Evolutionary conservation across 2,113 vertebrate species (phyloP), one percentile per base, ranked within the genome.

Genomic region (Semnornis frantzii): DNA sequence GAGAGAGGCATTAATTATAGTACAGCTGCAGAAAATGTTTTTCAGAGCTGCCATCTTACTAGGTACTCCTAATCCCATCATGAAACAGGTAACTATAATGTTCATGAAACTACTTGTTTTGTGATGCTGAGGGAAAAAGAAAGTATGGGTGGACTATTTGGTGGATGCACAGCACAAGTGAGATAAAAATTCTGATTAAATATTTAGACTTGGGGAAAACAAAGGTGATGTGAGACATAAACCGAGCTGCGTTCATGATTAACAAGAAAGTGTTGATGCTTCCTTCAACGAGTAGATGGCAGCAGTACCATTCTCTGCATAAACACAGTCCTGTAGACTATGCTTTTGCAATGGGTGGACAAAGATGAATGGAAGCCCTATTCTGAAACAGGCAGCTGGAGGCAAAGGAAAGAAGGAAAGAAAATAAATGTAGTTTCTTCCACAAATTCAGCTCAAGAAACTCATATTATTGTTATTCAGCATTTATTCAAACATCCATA

Each of bases 101-200:
- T 16, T 77, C 31, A 12, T 68, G n/a, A 74, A 75, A 33, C 27
- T 63, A 8, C 68, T 73, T 85, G 68, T 55, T 94, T 37, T 58
- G 23, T 28, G 10, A 82, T 62, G 75, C 75, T 64, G 62, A 79
- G 37, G 60, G 42, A 82, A 82, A 82, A 30, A 44, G 30, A 81
- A 72, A 3, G 18, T 0, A 1, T 72, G 70, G 54, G 79, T 62
- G 63, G 54, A 68, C 87, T 72, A 6, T 48, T 48, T 72, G 69
- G 75, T 44, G 31, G 65, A 86, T 69, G 44, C 58, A 69, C 2
- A 91, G 33, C 0, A 0, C 87, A 91, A 83, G 44, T 34, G 79
- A 96, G 69, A 91, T 60, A 83, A 94, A 94, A 92, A 58, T 52
- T 89, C 60, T 55, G 33, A 81, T 80, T 82, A 92, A 95, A 93